These are phyloP conservation scores for Lampris incognitus DNA, from an alignment of 2,113 vertebrate species.

Conservation along the genomic window DNA sequence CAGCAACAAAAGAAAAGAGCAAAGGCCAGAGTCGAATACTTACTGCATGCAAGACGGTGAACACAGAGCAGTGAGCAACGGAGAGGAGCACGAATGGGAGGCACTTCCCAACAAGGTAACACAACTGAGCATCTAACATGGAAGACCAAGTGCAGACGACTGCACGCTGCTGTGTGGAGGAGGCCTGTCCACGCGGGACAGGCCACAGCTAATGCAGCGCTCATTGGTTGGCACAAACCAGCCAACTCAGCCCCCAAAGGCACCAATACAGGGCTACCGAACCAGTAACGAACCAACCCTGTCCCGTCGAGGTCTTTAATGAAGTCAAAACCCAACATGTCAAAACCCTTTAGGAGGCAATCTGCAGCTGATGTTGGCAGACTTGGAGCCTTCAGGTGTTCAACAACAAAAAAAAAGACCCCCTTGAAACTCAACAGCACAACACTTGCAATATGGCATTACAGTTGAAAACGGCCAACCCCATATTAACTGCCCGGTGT, in stretches of 20 bases:
- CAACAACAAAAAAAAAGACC: neutral
- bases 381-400: neutral
- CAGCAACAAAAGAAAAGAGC: no score
- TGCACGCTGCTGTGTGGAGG: no score
- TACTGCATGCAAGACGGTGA: no score
- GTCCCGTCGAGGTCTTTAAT: neutral
- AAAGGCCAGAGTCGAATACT: no score
- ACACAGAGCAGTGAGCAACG: no score
- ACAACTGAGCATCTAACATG: no score
- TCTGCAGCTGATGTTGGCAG: neutral
- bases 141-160: no score
- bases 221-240: no score
- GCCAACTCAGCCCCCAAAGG: neutral
- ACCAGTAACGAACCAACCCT: neutral
- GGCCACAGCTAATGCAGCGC: no score
- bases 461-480: neutral
- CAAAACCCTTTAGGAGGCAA: constrained; percentile 2
- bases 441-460: neutral
- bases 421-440: neutral
- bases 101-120: no score
- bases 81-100: no score
- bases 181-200: no score
- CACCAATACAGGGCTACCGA: neutral
- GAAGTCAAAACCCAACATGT: neutral
- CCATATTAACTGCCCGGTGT: neutral